phyloP scores from a whole-genome alignment of 1,140 invertebrate genomes.

The Drosophila repletoides region DNA sequence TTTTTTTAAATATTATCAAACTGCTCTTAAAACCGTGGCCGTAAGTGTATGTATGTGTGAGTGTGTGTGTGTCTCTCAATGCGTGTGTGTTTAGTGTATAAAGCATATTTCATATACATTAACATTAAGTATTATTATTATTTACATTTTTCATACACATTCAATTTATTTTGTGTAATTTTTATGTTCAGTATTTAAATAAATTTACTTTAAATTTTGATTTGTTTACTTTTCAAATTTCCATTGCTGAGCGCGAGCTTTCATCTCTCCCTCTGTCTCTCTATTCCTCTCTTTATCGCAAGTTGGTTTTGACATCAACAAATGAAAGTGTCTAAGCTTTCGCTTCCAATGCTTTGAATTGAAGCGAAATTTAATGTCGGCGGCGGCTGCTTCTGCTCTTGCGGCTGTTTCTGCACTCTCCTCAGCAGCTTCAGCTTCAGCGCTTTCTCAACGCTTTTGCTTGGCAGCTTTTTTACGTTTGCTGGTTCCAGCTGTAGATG shows the following conservation, averaged over 20 bases:
- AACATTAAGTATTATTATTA: conserved; percentile 35
- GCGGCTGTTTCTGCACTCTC: too few species aligned
- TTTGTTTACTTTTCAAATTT: conserved; percentile 44
- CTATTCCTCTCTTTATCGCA: conserved; percentile 1
- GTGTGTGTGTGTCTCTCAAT: conserved; percentile 42
- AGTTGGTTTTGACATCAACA: conserved; percentile 48
- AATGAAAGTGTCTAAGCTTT: conserved; percentile 65
- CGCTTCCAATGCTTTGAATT: conserved; percentile 71
- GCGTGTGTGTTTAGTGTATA: conserved; percentile 57
- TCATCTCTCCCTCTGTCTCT: background rate
- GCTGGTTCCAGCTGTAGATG: conserved; percentile 57
- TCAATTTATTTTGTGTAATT: conserved; percentile 65
- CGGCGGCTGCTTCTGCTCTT: too few species aligned
- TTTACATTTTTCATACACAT: conserved; percentile 77
- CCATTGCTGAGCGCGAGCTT: conserved; percentile 9
- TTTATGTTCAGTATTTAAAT: conserved; percentile 45
- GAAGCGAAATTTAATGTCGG: conserved; percentile 67
- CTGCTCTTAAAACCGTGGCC: conserved; percentile 44
- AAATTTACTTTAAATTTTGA: conserved; percentile 49
- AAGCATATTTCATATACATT: conserved; percentile 68
- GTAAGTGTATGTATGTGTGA: conserved; percentile 33
- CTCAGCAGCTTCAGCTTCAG: conserved; percentile 8
- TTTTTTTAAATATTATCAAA: conserved; percentile 34
- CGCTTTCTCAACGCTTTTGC: conserved; percentile 73
- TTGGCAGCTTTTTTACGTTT: conserved; percentile 73